Conservation (phyloP, 1,140 invertebrate genomes). For the Bombus breviceps region DNA sequence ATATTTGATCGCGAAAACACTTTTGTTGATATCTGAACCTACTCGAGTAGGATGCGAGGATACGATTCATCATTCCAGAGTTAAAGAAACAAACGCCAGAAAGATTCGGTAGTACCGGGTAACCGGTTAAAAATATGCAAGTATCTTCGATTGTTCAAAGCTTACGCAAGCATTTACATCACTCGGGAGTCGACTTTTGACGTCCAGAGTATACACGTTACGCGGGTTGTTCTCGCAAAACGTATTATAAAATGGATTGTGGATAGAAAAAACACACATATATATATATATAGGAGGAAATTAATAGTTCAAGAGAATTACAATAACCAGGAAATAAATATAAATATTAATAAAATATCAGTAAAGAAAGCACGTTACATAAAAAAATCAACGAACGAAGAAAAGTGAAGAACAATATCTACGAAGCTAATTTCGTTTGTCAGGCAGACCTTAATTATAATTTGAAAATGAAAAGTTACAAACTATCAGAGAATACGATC, state of each 20-base stretch:
- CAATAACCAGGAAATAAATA: too few species aligned
- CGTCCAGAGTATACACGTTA: not conserved
- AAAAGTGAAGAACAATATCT: too few species aligned
- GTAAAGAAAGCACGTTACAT: too few species aligned
- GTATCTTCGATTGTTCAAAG: constrained; percentile 8
- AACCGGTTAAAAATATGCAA: constrained; percentile 34
- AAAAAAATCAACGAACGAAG: too few species aligned
- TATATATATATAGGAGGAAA: not conserved
- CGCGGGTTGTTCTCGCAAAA: not conserved
- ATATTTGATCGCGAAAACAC: not conserved
- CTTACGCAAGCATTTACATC: constrained; percentile 37
- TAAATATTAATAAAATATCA: too few species aligned
- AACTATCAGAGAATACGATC: too few species aligned
- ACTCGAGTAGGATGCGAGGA: not conserved
- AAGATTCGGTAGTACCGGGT: not conserved
- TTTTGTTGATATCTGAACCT: not conserved
- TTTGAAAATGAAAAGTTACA: too few species aligned
- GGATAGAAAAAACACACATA: not conserved
- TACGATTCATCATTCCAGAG: not conserved
- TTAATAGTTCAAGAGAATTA: not conserved
- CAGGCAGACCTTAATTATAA: rapidly evolving
- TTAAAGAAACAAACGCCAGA: constrained; percentile 19
- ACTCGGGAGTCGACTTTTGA: not conserved
- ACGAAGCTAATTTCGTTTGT: not conserved
- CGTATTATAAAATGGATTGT: not conserved